A percentile compares a stretch with the other conserved stretches of the same genome.
Conservation (phyloP, 2,113 vertebrate genomes). For the Lepus europaeus region DNA sequence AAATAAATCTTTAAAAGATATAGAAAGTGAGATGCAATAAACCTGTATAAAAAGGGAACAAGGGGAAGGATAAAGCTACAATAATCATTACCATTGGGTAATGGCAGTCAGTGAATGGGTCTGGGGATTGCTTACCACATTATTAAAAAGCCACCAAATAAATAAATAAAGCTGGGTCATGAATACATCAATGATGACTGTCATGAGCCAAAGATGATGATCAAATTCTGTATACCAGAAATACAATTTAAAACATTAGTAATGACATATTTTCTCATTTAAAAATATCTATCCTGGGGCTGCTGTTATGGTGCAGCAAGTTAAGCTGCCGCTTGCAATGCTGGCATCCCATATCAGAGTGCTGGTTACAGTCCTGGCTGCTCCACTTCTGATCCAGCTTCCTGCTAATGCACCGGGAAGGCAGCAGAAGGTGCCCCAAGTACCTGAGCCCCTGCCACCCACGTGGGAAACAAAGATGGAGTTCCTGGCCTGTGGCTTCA, state of each 20-base stretch:
- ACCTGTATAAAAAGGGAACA: background rate
- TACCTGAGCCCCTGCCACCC: too few relatives aligned
- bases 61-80: background rate
- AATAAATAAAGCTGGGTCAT: background rate
- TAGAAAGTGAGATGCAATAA: background rate
- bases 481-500: too few relatives aligned
- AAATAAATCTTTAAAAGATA: too few relatives aligned
- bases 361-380: too few relatives aligned
- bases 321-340: too few relatives aligned
- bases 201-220: background rate
- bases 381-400: too few relatives aligned
- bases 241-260: background rate
- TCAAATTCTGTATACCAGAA: background rate
- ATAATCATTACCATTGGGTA: background rate
- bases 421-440: too few relatives aligned
- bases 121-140: background rate
- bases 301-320: background rate
- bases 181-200: background rate
- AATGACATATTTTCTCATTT: background rate
- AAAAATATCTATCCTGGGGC: too few relatives aligned
- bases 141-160: constrained; percentile 24
- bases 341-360: too few relatives aligned
- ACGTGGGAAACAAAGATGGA: too few relatives aligned
- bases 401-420: too few relatives aligned
- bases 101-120: background rate